phyloP scores from a whole-genome alignment of 2,113 vertebrate species.

The Sander lucioperca region DNA sequence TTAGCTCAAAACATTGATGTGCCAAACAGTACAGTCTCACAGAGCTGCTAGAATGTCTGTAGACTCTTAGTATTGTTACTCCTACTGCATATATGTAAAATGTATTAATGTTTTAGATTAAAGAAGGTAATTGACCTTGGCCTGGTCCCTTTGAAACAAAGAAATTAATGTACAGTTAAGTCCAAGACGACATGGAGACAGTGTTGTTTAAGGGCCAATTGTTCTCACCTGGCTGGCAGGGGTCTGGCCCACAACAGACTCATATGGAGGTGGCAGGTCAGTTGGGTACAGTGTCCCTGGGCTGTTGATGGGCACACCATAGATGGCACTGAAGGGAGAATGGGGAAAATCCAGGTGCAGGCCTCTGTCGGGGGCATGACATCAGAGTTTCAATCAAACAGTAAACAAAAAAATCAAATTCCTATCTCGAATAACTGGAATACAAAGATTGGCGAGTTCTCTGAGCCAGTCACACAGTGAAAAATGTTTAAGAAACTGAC shows the following conservation, averaged over 20 bases:
- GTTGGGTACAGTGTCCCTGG: slow-evolving; percentile 92
- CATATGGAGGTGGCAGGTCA: slow-evolving; percentile 96
- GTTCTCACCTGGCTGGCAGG: slow-evolving; percentile 90
- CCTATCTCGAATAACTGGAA: background rate
- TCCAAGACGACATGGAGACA: background rate
- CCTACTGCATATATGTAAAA: background rate
- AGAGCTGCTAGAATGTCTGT: background rate
- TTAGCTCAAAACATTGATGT: background rate
- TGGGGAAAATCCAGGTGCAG: slow-evolving; percentile 93
- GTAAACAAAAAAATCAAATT: background rate
- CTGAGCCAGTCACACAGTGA: background rate
- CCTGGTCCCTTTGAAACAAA: background rate
- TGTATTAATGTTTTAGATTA: background rate
- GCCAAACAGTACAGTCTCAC: background rate
- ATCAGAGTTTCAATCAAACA: slow-evolving; percentile 12
- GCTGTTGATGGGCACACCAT: slow-evolving; percentile 94
- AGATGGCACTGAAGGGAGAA: slow-evolving; percentile 91
- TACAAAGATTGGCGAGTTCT: background rate
- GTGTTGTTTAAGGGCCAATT: background rate
- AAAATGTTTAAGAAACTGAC: slow-evolving; percentile 5
- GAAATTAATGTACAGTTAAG: background rate
- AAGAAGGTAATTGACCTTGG: background rate
- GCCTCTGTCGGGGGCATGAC: slow-evolving; percentile 81
- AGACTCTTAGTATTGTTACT: background rate
- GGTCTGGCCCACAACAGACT: slow-evolving; percentile 91